These are phyloP conservation scores for Gorsachius magnificus DNA, from an alignment of 2,797 vertebrate genomes.

Conservation along the genomic window DNA sequence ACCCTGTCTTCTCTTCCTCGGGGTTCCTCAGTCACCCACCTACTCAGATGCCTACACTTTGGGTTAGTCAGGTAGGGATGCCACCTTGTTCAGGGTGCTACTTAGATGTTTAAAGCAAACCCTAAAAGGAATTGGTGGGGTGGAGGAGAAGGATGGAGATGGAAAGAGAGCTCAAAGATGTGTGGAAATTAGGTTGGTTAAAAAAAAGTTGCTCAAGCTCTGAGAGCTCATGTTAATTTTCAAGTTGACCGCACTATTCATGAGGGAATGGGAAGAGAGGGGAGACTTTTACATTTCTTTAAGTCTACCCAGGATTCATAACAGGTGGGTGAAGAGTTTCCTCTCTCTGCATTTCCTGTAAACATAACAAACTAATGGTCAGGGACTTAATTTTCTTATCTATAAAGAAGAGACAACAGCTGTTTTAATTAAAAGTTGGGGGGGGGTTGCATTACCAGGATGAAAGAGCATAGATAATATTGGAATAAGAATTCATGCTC, in stretches of 20 bases:
- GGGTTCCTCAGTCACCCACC: neutral
- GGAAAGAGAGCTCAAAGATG: neutral
- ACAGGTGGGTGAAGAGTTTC: neutral
- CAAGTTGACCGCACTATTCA: neutral
- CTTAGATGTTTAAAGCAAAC: neutral
- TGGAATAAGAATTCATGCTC: neutral
- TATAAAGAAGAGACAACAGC: neutral
- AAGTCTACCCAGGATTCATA: neutral
- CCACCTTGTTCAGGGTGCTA: neutral
- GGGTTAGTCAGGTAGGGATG: neutral
- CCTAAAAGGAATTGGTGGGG: neutral
- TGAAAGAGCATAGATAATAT: neutral
- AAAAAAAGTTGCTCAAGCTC: neutral
- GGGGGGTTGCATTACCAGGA: neutral
- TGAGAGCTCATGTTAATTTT: neutral
- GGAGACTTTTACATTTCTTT: neutral
- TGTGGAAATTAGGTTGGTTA: neutral
- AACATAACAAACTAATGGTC: neutral
- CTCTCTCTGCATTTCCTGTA: neutral
- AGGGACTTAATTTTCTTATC: neutral
- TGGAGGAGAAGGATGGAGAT: neutral
- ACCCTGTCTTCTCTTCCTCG: accelerated
- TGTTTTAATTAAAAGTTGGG: neutral
- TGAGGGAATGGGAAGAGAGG: neutral
- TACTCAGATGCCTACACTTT: neutral